Base-by-base conservation (phyloP, 2,797 vertebrate genomes). In the Champsocephalus gunnari region DNA sequence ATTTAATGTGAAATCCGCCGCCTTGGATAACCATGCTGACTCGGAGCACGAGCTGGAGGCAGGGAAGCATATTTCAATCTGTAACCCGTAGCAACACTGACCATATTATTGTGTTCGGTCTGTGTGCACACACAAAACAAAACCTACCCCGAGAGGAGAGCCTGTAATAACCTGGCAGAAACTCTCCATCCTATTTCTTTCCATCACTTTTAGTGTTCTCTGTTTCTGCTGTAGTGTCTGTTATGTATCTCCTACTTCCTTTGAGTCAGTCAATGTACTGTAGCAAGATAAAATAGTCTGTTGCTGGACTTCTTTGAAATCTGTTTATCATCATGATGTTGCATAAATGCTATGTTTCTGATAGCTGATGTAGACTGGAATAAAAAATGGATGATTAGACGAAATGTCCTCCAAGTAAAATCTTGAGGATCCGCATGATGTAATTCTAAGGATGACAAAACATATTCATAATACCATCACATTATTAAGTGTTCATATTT, bases 1-100 rank as follows among this genome's bases (percentile, higher is more conserved):
- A 77, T 80, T 88, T 85, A 77, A 82, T 77, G 70, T 79, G 66
- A 85, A 89, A 81, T 77, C 72, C 41, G 71, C 70, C 13, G 53
- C 85, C 83, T 74, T 72, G 64, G 79, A 84, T 85, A 77, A 82
- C 60, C 50, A 56, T 32, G 19, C 17, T 84, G 80, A 85, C 82
- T 38, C 77, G 1, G 11, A 76, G 69, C 51, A 75, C 21, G 65
- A 84, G 75, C 86, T 77, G 28, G 61, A 88, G 84, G 87, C 73
- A 71, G 64, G 74, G 68, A 59, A 80, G 67, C 57, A 75, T 76
- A 73, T 79, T 84, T 87, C 60, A 62, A 83, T 86, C 76, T 49
- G 83, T 83, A 77, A 57, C 74, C 75, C 75, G 21, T 70, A 45
- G 86, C 82, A 91, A 84, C 79, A 54, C 47, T 66, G 71, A 19